Evolutionary conservation across 1,140 invertebrate genomes (phyloP), one percentile per base, ranked within the genome.

Genomic region (Drosophila bipectinata): DNA sequence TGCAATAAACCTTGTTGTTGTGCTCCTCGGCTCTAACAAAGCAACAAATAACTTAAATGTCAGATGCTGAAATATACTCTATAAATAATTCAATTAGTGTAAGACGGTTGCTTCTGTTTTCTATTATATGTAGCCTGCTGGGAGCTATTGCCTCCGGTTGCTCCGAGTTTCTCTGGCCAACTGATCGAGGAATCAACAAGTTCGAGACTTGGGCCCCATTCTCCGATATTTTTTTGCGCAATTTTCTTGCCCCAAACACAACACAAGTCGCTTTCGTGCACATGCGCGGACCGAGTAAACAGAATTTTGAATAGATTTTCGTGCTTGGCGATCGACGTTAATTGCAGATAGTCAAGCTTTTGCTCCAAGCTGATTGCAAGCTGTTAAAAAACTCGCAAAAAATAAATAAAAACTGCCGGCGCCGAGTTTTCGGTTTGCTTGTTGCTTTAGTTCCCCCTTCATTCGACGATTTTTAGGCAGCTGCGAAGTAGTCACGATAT

Each of bases 31-130:
- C 41, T 10, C 8, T n/a, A 51, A 51, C 62, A 24, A 10, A 18
- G 47, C 47, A 64, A 51, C 37, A 47, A 57, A 21, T 12, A 44
- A 74, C 41, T 39, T 7, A 49, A 75, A 75, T 75, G 53, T 75
- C 53, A 75, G 72, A 48, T 74, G 47, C 18, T 26, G 10, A 39
- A 56, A n/a, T 45, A 37, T 39, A 58, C 26, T 58, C 71, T 74
- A 75, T 58, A 66, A 75, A 66, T 75, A 75, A 63, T 39, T 74
- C 34, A 74, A 64, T 56, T 53, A 28, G 28, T 48, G 62, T 44
- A 21, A 39, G 47, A 48, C 41, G 55, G 39, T 30, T 30, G 39
- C 30, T 12, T 24, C 26, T 59, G 21, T 47, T 62, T 74, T 64
- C 37, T 30, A 52, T 30, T 41, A 52, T 51, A 34, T 64, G 57